A percentile compares a stretch with the other conserved stretches of the same genome.
phyloP scores from a whole-genome alignment of 2,888 invertebrate genomes.

The Rhorus exstirpatorius region DNA sequence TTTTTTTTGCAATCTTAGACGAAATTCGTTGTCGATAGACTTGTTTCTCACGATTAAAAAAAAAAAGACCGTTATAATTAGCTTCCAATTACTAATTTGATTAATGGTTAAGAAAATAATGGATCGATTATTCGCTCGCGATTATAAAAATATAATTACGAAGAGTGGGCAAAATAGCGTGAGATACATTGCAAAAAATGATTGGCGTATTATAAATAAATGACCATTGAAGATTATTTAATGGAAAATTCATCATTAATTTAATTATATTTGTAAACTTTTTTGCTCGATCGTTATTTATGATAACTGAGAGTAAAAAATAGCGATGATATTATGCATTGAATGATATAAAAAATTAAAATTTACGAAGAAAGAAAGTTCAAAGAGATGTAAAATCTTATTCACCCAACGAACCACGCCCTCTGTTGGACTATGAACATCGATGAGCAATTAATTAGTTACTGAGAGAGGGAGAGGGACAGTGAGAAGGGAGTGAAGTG shows the following conservation, averaged over 20 bases:
- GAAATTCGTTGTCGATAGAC: too few relatives aligned
- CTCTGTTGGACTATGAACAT: constrained; percentile 23
- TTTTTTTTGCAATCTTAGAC: too few relatives aligned
- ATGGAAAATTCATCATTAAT: not conserved
- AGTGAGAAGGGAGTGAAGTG: not conserved
- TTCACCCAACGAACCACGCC: constrained; percentile 34
- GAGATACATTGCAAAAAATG: too few relatives aligned
- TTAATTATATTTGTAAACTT: not conserved
- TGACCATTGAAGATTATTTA: not conserved
- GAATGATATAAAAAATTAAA: not conserved
- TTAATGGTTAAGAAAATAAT: too few relatives aligned
- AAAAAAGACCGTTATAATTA: too few relatives aligned
- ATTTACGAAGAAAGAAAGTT: not conserved
- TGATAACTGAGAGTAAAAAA: not conserved
- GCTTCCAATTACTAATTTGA: too few relatives aligned
- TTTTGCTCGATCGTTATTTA: not conserved
- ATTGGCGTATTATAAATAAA: too few relatives aligned
- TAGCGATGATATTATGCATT: not conserved
- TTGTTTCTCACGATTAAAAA: too few relatives aligned
- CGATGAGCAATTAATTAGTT: constrained; percentile 48
- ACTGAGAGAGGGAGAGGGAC: constrained; percentile 15
- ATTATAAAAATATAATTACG: too few relatives aligned
- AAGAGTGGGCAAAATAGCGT: too few relatives aligned
- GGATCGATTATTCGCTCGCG: too few relatives aligned
- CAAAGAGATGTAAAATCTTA: constrained; percentile 32